Base-by-base conservation (phyloP, 2,113 vertebrate species). In the Rattus rattus region DNA sequence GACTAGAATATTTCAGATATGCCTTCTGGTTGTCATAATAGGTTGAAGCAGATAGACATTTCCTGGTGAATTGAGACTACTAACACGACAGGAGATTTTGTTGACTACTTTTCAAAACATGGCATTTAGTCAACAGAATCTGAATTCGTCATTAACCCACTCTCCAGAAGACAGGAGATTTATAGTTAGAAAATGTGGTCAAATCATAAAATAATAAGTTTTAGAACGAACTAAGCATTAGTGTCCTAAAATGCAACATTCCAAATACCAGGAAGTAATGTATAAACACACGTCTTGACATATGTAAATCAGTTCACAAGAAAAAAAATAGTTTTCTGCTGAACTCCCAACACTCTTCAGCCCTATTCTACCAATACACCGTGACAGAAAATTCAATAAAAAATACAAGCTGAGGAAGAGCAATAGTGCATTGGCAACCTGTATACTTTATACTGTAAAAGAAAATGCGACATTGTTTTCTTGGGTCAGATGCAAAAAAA, bases 41-140 rank as follows among this genome's bases (percentile, higher is more conserved):
- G 94, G 28, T 83, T 95, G 80, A 92, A 95, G 79, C 63, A 91
- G 70, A 59, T 97, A 47, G 56, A 94, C 65, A 94, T 95, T 97
- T 97, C 97, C 47, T 97, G 95, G 97, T 94, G 92, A 98, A 88
- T 59, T 75, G 85, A 97, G 97, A 89, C 72, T 97, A 90, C 97
- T 67, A 94, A 96, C 95, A 91, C 85, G 89, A 89, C 28, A 94
- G 93, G 93, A 72, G 85, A 97, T 96, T 91, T 96, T 94, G 61
- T 97, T 97, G 84, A 92, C 67, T 79, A 85, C 94, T 95, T 92
- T 88, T 28, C 84, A 76, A 96, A 96, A 67, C n/a, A 5, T 47
- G 22, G 12, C 79, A 86, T 56, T 43, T 97, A 96, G 59, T 81
- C 94, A 93, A 95, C 67, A 96, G 95, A 96, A 85, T 88, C 39